phyloP scores from a whole-genome alignment of 2,113 vertebrate genomes.

The Xenotilapia longispinis region DNA sequence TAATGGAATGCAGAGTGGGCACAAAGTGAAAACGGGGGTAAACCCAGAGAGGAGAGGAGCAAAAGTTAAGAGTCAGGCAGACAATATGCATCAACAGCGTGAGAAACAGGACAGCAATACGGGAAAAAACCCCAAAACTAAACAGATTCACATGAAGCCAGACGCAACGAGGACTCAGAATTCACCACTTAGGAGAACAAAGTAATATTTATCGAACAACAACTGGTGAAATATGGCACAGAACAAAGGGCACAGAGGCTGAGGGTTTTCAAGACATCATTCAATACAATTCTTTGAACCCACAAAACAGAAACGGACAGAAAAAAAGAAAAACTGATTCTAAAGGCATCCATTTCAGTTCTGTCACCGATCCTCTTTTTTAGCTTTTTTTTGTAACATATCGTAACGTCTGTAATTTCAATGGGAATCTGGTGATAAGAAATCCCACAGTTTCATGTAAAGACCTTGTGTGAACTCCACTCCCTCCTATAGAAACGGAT shows the following conservation, averaged over 20 bases:
- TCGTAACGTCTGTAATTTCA: constrained; percentile 1
- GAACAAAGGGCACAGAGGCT: constrained; percentile 18
- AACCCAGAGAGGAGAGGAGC: neutral
- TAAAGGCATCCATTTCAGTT: neutral
- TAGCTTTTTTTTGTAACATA: neutral
- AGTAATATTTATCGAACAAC: constrained; percentile 36
- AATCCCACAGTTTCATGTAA: neutral
- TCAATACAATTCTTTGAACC: neutral
- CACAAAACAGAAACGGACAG: neutral
- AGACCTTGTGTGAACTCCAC: neutral
- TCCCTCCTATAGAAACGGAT: neutral
- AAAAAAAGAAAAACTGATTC: neutral
- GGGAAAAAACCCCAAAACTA: constrained; percentile 5
- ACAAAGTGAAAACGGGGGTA: neutral
- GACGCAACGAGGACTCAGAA: constrained; percentile 47
- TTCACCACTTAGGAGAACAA: constrained; percentile 39
- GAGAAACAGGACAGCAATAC: constrained; percentile 43
- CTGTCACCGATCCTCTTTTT: neutral
- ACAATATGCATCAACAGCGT: constrained; percentile 31
- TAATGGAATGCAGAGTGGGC: constrained; percentile 9
- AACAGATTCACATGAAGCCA: constrained; percentile 53
- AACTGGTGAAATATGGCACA: constrained; percentile 56
- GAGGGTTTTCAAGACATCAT: constrained; percentile 1
- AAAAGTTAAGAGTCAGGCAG: constrained; percentile 13
- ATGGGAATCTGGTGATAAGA: neutral